These are phyloP conservation scores for Periophthalmus magnuspinnatus DNA, from an alignment of 2,797 vertebrate species.

Conservation along the genomic window DNA sequence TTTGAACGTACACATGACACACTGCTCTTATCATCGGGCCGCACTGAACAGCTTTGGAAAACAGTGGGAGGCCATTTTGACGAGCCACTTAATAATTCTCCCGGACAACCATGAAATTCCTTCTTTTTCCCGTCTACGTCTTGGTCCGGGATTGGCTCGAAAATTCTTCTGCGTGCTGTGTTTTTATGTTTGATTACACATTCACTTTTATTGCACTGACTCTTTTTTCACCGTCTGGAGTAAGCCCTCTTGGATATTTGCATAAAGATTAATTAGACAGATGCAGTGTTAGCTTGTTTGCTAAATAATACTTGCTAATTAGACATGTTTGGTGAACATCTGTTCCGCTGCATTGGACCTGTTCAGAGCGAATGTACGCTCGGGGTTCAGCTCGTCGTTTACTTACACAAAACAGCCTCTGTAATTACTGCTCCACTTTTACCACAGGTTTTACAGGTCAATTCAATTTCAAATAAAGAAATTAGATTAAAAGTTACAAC, in stretches of 20 bases:
- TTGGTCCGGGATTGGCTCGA: conserved; percentile 37
- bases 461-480: background rate
- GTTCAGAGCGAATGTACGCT: conserved; percentile 10
- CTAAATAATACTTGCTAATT: background rate
- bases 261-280: conserved; percentile 20
- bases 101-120: conserved; percentile 71
- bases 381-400: background rate
- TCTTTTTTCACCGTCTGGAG: background rate
- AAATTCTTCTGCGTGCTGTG: conserved; percentile 37
- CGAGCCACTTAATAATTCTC: conserved; percentile 73
- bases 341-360: conserved; percentile 9
- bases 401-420: conserved; percentile 6
- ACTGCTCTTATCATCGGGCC: conserved; percentile 54
- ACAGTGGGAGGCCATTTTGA: conserved; percentile 64
- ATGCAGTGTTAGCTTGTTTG: conserved; percentile 1
- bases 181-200: conserved; percentile 24
- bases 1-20: conserved; percentile 31
- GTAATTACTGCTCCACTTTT: background rate
- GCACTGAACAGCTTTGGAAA: conserved; percentile 59
- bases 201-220: conserved; percentile 17
- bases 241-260: conserved; percentile 6
- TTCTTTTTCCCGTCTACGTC: conserved; percentile 44
- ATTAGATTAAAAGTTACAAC: background rate
- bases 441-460: background rate
- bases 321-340: conserved; percentile 7